Conservation (phyloP, 1,140 invertebrate species). For the Liolophura sinensis region DNA sequence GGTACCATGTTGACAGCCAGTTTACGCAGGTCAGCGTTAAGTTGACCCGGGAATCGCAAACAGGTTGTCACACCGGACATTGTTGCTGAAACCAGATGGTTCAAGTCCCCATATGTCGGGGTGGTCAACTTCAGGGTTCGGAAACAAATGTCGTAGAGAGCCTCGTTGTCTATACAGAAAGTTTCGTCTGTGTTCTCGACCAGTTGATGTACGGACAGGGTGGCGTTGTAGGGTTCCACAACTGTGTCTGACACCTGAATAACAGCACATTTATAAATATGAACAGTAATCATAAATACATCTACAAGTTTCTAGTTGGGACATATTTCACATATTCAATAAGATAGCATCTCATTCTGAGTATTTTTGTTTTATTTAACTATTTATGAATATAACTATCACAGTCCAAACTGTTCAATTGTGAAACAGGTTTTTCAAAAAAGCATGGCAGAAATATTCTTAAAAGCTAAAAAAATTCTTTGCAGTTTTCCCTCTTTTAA, state of each 20-base stretch:
- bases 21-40: slow-evolving; percentile 71
- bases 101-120: slow-evolving; percentile 67
- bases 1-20: slow-evolving; percentile 78
- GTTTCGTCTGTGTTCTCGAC: slow-evolving; percentile 59
- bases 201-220: slow-evolving; percentile 56
- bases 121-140: slow-evolving; percentile 74
- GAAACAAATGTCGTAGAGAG: slow-evolving; percentile 82
- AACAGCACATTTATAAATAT: too few relatives aligned
- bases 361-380: too few relatives aligned
- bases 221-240: slow-evolving; percentile 60
- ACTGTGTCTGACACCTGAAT: slow-evolving; percentile 55
- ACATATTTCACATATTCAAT: too few relatives aligned
- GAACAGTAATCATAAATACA: too few relatives aligned
- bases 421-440: too few relatives aligned
- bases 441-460: too few relatives aligned
- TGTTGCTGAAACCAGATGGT: slow-evolving; percentile 66
- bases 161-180: slow-evolving; percentile 80
- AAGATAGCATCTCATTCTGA: too few relatives aligned
- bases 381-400: too few relatives aligned
- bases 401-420: too few relatives aligned
- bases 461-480: too few relatives aligned
- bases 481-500: too few relatives aligned
- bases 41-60: slow-evolving; percentile 56
- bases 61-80: slow-evolving; percentile 83
- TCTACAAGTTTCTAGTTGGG: too few relatives aligned